Percentiles rank a stretch among this genome's conserved stretches.
phyloP scores from a whole-genome alignment of 2,113 vertebrate genomes.

The Holacanthus passer region DNA sequence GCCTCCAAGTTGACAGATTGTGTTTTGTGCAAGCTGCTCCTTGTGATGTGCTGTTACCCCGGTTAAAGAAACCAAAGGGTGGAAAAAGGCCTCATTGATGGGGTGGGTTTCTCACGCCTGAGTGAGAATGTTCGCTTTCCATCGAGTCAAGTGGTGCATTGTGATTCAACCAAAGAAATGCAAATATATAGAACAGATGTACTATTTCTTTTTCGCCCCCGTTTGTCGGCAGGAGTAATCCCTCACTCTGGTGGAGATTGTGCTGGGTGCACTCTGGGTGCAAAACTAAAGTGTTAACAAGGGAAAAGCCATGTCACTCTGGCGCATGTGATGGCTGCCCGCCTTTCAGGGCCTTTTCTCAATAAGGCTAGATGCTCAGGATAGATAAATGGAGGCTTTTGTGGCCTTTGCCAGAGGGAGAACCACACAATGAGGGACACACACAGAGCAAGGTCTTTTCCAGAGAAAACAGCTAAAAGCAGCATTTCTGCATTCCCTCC shows the following conservation, averaged over 20 bases:
- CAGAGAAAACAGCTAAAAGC: conserved; percentile 75
- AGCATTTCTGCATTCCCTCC: conserved; percentile 61
- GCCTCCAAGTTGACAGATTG: conserved; percentile 72
- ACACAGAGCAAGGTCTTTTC: conserved; percentile 75
- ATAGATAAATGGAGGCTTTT: conserved; percentile 81
- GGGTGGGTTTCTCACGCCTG: conserved; percentile 82
- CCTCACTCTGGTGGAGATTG: conserved; percentile 64
- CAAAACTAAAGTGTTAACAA: conserved; percentile 77
- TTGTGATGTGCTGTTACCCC: conserved; percentile 71
- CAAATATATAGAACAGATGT: conserved; percentile 84
- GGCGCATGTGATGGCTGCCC: conserved; percentile 75
- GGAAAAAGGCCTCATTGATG: conserved; percentile 77
- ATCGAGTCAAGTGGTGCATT: conserved; percentile 83
- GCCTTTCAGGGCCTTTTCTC: conserved; percentile 71
- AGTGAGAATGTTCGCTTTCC: conserved; percentile 81
- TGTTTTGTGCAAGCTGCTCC: conserved; percentile 72
- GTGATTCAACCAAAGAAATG: conserved; percentile 83
- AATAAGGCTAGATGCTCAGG: conserved; percentile 74
- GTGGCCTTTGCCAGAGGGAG: conserved; percentile 75
- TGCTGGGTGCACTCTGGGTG: conserved; percentile 55
- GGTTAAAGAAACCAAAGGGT: conserved; percentile 65
- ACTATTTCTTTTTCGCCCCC: conserved; percentile 64
- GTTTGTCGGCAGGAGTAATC: conserved; percentile 74
- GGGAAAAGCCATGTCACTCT: conserved; percentile 79
- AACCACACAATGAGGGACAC: conserved; percentile 79